Base-by-base conservation (phyloP, 2,888 invertebrate genomes). In the Diplolepis rosae region DNA sequence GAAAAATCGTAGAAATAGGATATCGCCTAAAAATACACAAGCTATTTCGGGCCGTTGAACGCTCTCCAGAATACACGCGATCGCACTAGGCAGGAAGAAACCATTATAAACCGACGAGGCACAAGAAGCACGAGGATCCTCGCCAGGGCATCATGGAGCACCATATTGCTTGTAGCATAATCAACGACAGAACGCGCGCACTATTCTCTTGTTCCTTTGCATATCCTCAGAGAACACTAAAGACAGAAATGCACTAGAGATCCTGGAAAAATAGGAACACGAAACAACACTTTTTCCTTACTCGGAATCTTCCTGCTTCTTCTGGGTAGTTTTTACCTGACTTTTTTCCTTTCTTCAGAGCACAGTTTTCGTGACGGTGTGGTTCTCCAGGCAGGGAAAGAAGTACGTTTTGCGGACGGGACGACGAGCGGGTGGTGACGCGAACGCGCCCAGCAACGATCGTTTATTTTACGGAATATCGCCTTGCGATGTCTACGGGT, bases 1-100 rank as follows among this genome's bases (percentile, higher is more conserved):
- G 79, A 79, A 80, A 79, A 82, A 80, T 80, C 76, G 79, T 77
- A 76, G 82, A 75, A 79, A 80, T 79, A 79, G 79, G 79, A 78
- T 83, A 83, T 80, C 76, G 73, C 75, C 76, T 79, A 78, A 83
- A 80, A 66, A 73, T 82, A 84, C 79, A 73, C 72, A 70, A 69
- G 77, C 79, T 84, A 84, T 84, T 84, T 82, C 75, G 77, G 79
- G 75, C 76, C 71, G 68, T 80, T 77, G 77, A 79, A 76, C 75
- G 73, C 77, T 79, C 79, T 82, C 72, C 80, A 75, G 77, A 77
- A 77, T 77, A 72, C 79, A 72, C 68, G 73, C 70, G 74, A 61
- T 61, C 68, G 74, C 79, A 77, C 74, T 70, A 75, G 73, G 71
- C 69, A 75, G 75, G 78, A 75, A 75, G 78, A 78, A 77, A 79